Evolutionary conservation across 2,888 invertebrate genomes (phyloP), one percentile per base, ranked within the genome.

Genomic region (Thereva nobilitata): DNA sequence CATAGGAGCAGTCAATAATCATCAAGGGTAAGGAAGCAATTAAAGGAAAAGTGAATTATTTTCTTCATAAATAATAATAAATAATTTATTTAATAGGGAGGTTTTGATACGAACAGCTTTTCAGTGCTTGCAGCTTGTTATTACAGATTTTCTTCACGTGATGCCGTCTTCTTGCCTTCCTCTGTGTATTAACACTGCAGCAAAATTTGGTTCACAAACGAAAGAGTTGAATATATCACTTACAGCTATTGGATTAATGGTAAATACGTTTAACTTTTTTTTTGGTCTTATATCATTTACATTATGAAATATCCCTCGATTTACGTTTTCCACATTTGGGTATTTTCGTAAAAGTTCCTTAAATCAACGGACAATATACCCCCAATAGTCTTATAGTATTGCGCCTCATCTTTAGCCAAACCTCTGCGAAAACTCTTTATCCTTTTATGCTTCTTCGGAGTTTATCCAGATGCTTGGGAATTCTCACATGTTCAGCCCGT

Each of bases 221-320:
- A 93, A 94, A 79, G 97, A 99, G 81, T 84, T 98, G 63, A 99
- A 99, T 82, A 97, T 98, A 76, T 95, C 96, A 38, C 85, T 99
- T 47, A 97, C 97, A 4, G 97, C 98, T 49, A 93, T 99, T 61
- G 97, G 97, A 12, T 84, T 97, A 61, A 91, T 97, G 93, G 96
- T 95, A 80, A 79, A 78, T 67, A 9, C 64, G 59, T 40, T 49
- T 2, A 38, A 37, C 5, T 67, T 63, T 37, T 63, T 37, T 10
- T 45, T 50, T 49, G 37, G 63, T 47, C 37, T 10, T 4, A 41
- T 34, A 37, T 38, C 59, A 45, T 68, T 42, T 59, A 52, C 5
- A 9, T 38, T 40, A 12, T 47, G n/a, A 52, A 2, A 10, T 34
- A 56, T 55, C 49, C 40, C 4, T 66, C 41, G 40, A 42, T 47